A percentile compares a stretch with the other conserved stretches of the same genome.
These are phyloP conservation scores for Platyura marginata DNA, from an alignment of 1,140 invertebrate species.

Conservation along the genomic window DNA sequence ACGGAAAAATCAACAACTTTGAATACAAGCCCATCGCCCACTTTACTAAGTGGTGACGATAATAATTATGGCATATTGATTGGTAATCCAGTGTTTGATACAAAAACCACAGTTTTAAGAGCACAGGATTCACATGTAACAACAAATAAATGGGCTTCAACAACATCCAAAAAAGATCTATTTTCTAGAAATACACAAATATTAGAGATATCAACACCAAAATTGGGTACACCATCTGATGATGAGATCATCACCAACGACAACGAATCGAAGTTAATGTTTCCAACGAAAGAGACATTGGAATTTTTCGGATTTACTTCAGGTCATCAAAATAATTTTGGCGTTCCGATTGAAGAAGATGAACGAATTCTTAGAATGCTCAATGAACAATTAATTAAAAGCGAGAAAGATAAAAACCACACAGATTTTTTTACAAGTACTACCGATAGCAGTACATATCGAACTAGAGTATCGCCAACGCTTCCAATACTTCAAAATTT, in stretches of 20 bases:
- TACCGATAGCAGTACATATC: conserved; percentile 27
- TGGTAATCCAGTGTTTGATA: too few relatives aligned
- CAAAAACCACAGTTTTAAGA: too few relatives aligned
- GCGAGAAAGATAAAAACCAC: neutral
- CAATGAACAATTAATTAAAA: conserved; percentile 9
- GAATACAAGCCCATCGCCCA: too few relatives aligned
- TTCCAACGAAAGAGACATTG: conserved; percentile 12
- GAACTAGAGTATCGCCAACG: conserved; percentile 35
- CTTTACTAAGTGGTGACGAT: too few relatives aligned
- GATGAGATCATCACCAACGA: neutral
- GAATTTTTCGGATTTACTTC: conserved; percentile 31
- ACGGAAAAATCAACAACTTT: too few relatives aligned
- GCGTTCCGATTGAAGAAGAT: conserved; percentile 35
- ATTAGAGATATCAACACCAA: neutral
- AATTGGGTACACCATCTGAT: neutral
- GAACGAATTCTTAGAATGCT: conserved; percentile 21
- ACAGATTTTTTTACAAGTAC: conserved; percentile 10
- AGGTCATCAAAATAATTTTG: conserved; percentile 37
- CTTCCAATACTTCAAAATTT: conserved; percentile 26
- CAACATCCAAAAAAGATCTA: neutral
- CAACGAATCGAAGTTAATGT: neutral
- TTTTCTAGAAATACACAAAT: neutral
- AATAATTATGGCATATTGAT: too few relatives aligned
- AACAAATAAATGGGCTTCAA: neutral
- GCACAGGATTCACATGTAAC: too few relatives aligned